Evolutionary conservation across 2,113 vertebrate genomes (phyloP).

Genomic region (Cololabis saira): DNA sequence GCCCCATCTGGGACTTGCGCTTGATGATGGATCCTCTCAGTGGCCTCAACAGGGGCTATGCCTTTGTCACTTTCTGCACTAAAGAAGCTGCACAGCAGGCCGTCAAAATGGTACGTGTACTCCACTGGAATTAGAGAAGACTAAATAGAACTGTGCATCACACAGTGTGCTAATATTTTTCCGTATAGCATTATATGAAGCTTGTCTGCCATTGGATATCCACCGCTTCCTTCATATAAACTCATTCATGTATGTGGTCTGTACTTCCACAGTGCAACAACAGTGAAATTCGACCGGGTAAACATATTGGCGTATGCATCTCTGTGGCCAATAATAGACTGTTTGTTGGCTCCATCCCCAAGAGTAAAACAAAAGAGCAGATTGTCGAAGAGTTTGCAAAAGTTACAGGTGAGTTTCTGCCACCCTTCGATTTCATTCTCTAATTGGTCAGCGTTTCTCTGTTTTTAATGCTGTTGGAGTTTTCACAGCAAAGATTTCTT

Average conservation of each 20-base stretch:
- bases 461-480: not conserved
- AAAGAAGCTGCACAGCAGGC: constrained; percentile 99
- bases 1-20: constrained; percentile 97
- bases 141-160: not conserved
- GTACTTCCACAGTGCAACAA: constrained; percentile 92
- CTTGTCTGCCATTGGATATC: no score
- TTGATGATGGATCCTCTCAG: constrained; percentile 99
- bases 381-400: constrained; percentile 99
- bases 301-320: constrained; percentile 99
- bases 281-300: constrained; percentile 98
- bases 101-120: constrained; percentile 92
- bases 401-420: constrained; percentile 91
- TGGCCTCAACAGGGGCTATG: constrained; percentile 98
- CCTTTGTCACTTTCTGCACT: constrained; percentile 99
- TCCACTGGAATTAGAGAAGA: not conserved
- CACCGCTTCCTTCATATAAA: no score
- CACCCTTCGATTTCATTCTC: not conserved
- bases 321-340: constrained; percentile 99
- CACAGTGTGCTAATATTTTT: not conserved
- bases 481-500: no score
- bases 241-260: not conserved
- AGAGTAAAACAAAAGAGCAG: constrained; percentile 99
- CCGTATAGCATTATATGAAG: no score
- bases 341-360: constrained; percentile 99
- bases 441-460: not conserved